These are phyloP conservation scores for Pammene aurita DNA, from an alignment of 2,888 invertebrate genomes.

Conservation along the genomic window DNA sequence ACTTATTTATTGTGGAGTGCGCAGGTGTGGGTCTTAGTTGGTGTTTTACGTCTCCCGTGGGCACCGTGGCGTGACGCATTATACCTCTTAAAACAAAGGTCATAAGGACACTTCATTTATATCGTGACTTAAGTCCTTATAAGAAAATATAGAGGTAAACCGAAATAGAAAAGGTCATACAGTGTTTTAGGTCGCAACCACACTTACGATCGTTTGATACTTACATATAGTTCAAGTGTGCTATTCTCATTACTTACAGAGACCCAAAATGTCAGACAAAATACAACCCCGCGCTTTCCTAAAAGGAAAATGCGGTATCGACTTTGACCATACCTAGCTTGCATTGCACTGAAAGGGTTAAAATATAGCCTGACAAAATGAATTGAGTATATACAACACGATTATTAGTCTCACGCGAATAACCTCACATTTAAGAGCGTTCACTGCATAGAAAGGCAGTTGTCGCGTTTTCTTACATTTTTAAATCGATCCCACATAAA, in stretches of 20 bases:
- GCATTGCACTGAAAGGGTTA: too few relatives aligned
- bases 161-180: constrained; percentile 13
- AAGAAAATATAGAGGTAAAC: too few relatives aligned
- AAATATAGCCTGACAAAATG: too few relatives aligned
- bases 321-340: too few relatives aligned
- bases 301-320: not conserved
- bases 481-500: too few relatives aligned
- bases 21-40: constrained; percentile 66
- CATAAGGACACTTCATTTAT: not conserved
- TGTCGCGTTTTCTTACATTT: too few relatives aligned
- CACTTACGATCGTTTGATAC: constrained; percentile 21
- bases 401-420: too few relatives aligned
- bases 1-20: constrained; percentile 67
- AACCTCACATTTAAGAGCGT: too few relatives aligned
- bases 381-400: too few relatives aligned
- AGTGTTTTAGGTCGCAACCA: not conserved
- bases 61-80: constrained; percentile 61
- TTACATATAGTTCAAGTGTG: not conserved
- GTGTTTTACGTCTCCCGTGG: constrained; percentile 69
- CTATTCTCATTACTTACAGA: not conserved
- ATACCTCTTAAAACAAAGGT: constrained; percentile 12
- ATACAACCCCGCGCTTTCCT: not conserved
- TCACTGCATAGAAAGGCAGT: too few relatives aligned
- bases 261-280: not conserved
- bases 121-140: not conserved